Percentiles rank a stretch among this genome's conserved stretches.
phyloP scores from a whole-genome alignment of 2,113 vertebrate genomes.

The Xiphophorus couchianus region DNA sequence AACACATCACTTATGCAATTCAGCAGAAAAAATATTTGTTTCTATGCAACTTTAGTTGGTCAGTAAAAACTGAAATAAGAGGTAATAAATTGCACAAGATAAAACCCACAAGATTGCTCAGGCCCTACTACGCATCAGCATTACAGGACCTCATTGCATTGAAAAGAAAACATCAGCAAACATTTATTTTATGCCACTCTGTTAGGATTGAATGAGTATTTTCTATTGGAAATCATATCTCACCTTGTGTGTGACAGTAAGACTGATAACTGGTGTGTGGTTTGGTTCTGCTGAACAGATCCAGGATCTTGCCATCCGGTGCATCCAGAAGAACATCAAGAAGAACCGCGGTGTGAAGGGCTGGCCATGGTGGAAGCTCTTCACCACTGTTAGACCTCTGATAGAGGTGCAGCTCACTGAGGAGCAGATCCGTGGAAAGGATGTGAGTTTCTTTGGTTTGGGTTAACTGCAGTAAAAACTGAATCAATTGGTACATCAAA shows the following conservation, averaged over 20 bases:
- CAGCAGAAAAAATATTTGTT: no score
- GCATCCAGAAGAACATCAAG: slow-evolving; percentile 97
- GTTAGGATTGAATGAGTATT: not conserved
- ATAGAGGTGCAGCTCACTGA: slow-evolving; percentile 95
- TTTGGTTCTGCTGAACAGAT: slow-evolving; percentile 39
- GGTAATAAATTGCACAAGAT: no score
- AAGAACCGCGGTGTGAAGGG: slow-evolving; percentile 96
- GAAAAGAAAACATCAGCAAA: not conserved
- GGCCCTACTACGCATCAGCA: not conserved
- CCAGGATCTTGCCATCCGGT: slow-evolving; percentile 94
- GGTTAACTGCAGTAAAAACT: not conserved
- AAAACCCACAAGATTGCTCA: not conserved
- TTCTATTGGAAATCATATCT: no score
- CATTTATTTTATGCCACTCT: not conserved
- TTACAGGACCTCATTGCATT: not conserved
- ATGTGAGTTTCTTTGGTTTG: slow-evolving; percentile 79
- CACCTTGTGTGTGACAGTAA: not conserved
- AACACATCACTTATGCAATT: no score
- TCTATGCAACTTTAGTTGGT: no score
- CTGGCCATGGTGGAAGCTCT: slow-evolving; percentile 98
- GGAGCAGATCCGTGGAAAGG: slow-evolving; percentile 93
- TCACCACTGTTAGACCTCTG: slow-evolving; percentile 93
- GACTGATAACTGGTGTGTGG: not conserved
- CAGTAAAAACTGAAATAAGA: no score
- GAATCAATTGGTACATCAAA: no score